Base-by-base conservation (phyloP, 2,888 invertebrate genomes). In the Stratiomys singularior region DNA sequence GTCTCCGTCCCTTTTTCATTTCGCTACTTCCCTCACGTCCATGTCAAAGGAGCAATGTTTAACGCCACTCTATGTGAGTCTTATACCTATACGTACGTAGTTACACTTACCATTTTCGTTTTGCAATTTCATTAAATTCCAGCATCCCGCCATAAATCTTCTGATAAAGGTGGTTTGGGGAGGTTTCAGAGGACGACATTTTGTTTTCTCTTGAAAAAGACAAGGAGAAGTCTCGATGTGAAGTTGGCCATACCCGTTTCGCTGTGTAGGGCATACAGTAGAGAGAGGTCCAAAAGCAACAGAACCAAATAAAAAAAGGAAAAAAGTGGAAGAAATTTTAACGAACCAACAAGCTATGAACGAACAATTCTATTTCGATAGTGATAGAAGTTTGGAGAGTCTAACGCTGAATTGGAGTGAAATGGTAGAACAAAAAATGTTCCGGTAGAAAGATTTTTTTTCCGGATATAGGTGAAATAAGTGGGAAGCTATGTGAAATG, bases 71-170 rank as follows among this genome's bases (percentile, higher is more conserved):
- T 56, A 52, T 67, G 67, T 67, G 37, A 21, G 44, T 66, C 37
- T 37, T n/a, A n/a, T n/a, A 37, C 9, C 3, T 37, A 37, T 37
- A 3, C 9, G 9, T 37, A 37, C 9, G 18, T 74, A 52, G 56
- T 74, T 67, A 67, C 52, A 72, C 64, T 58, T 44, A 52, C 77
- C 71, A 76, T 64, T 77, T 71, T 86, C 86, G 85, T 86, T 86
- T 86, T 86, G 86, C 85, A 86, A 86, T 86, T 86, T 86, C 85
- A 86, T 86, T 86, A 86, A 86, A 86, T 86, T 86, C 86, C 86
- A 86, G 85, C 87, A 86, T 86, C 86, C 80, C 86, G 85, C 86
- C 84, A 86, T 86, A 86, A 86, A 86, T 86, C 86, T 86, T 83
- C 81, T 79, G 77, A 77, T 77, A 77, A 77, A 77, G 77, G 77